Evolutionary conservation across 2,797 vertebrate species (phyloP).

Genomic region (Syngnathus acus): DNA sequence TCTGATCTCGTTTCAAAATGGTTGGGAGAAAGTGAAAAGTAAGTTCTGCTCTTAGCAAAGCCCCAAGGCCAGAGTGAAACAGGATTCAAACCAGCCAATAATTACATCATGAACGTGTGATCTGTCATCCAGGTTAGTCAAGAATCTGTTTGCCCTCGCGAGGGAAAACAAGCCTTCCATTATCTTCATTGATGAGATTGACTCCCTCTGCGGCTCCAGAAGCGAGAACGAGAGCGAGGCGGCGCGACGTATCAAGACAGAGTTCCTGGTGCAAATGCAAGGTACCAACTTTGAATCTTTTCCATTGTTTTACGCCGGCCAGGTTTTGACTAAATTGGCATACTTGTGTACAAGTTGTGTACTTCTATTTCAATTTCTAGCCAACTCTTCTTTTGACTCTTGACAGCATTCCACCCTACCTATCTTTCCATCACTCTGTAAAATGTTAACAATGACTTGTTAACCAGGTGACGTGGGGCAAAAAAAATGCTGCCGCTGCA

Average conservation of each 20-base stretch:
- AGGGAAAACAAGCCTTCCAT: conserved; percentile 95
- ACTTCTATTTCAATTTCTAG: background rate
- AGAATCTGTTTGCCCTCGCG: conserved; percentile 91
- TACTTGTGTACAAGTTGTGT: background rate
- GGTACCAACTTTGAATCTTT: conserved; percentile 57
- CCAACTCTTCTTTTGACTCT: background rate
- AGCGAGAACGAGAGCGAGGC: conserved; percentile 98
- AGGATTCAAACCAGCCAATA: background rate
- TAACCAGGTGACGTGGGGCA: conserved; percentile 3
- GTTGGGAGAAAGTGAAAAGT: conserved; percentile 99
- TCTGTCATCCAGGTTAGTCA: conserved; percentile 78
- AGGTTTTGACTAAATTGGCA: no score
- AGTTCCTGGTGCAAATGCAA: conserved; percentile 99
- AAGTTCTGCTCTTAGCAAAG: conserved; percentile 46
- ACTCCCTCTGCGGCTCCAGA: conserved; percentile 92
- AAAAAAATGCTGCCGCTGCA: background rate
- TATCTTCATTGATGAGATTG: conserved; percentile 98
- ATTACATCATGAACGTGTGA: conserved; percentile 4
- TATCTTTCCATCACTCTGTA: background rate
- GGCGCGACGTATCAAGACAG: conserved; percentile 93
- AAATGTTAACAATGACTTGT: conserved; percentile 4
- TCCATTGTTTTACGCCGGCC: background rate
- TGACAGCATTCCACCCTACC: background rate
- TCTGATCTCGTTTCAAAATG: conserved; percentile 98
- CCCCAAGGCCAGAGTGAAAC: background rate